These are phyloP conservation scores for Sternarchorhynchus goeldii DNA, from an alignment of 2,797 vertebrate species.

Conservation along the genomic window DNA sequence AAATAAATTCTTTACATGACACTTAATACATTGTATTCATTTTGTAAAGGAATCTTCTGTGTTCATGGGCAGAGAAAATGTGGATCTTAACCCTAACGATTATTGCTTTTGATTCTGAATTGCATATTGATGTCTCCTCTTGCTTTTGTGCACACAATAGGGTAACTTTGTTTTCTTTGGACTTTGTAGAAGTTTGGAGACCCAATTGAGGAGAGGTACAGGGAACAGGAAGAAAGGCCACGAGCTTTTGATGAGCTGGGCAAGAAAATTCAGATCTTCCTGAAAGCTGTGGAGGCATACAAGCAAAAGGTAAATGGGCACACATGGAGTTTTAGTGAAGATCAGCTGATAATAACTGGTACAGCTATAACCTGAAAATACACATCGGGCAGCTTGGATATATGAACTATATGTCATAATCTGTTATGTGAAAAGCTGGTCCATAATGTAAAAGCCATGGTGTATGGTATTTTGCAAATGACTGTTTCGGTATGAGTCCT, in stretches of 20 bases:
- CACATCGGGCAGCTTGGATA: not conserved
- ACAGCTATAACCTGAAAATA: not conserved
- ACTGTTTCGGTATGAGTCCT: constrained; percentile 5
- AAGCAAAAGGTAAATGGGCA: constrained; percentile 84
- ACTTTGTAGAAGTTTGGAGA: constrained; percentile 84
- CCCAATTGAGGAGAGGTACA: constrained; percentile 87
- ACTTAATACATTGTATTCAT: not conserved
- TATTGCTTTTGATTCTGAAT: too few species aligned
- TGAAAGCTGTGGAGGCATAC: constrained; percentile 89
- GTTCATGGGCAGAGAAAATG: not conserved
- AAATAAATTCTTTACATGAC: not conserved
- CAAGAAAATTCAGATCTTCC: constrained; percentile 89
- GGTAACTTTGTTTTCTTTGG: not conserved
- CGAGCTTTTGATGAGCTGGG: constrained; percentile 91
- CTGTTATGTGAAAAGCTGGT: not conserved
- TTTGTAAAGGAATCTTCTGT: not conserved
- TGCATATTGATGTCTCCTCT: too few species aligned
- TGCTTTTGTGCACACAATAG: not conserved
- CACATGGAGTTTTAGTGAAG: not conserved
- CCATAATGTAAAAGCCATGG: not conserved
- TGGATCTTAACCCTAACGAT: too few species aligned
- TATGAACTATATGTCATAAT: too few species aligned
- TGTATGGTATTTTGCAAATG: constrained; percentile 1
- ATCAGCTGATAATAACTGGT: not conserved
- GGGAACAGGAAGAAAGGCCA: constrained; percentile 90